Percentiles rank a stretch among this genome's conserved stretches.
These are phyloP conservation scores for Branchinecta sandiegonensis DNA, from an alignment of 2,888 invertebrate genomes.

Conservation along the genomic window DNA sequence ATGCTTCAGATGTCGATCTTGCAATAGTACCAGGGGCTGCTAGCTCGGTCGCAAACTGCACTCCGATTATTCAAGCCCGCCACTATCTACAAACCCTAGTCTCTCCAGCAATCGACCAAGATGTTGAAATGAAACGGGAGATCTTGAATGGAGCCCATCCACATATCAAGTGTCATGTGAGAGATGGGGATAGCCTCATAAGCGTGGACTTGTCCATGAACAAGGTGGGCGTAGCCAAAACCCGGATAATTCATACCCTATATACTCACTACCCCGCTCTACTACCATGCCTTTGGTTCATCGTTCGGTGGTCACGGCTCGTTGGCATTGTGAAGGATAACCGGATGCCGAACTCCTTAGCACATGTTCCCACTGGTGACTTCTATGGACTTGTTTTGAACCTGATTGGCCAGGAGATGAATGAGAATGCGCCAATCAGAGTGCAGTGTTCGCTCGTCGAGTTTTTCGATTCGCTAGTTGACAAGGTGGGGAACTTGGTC, in stretches of 20 bases:
- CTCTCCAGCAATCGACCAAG: background rate
- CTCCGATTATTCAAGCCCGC: background rate
- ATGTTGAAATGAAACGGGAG: background rate
- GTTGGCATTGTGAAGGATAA: conserved; percentile 19
- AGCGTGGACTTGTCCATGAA: conserved; percentile 15
- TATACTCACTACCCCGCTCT: background rate
- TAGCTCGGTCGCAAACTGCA: background rate
- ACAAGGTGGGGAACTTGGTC: background rate
- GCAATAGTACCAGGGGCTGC: background rate
- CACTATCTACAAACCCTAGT: conserved; percentile 4
- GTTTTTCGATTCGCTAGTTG: background rate
- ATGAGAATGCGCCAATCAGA: background rate
- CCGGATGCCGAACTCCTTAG: conserved; percentile 5
- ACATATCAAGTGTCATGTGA: conserved; percentile 1
- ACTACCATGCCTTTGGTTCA: conserved; percentile 10
- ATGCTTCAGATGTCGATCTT: conserved; percentile 16
- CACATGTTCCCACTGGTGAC: conserved; percentile 14
- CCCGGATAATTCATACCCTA: conserved; percentile 12
- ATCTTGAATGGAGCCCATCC: conserved; percentile 2
- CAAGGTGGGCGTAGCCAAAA: background rate
- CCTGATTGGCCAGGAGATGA: background rate
- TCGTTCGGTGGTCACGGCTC: conserved; percentile 4
- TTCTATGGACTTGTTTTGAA: conserved; percentile 16
- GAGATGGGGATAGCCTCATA: background rate
- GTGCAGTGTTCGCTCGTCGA: background rate